These are phyloP conservation scores for Dreissena polymorpha DNA, from an alignment of 1,140 invertebrate species.

Conservation along the genomic window DNA sequence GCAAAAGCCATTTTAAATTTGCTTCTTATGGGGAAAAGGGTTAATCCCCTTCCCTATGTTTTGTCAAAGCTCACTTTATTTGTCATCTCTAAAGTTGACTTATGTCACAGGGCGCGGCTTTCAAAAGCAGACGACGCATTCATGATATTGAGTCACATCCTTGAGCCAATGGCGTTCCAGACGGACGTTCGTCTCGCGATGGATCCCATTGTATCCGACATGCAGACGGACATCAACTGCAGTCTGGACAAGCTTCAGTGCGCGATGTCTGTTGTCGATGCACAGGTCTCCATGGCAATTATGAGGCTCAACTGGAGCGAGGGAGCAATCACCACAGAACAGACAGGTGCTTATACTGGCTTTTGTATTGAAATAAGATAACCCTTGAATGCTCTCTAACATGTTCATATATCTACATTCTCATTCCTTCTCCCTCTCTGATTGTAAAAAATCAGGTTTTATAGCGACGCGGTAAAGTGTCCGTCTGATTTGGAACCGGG, in stretches of 20 bases:
- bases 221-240: slow-evolving; percentile 84
- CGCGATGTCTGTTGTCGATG: slow-evolving; percentile 69
- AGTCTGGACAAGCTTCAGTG: slow-evolving; percentile 58
- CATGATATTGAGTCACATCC: slow-evolving; percentile 81
- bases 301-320: slow-evolving; percentile 83
- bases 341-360: too few relatives aligned
- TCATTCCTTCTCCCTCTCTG: too few relatives aligned
- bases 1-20: too few relatives aligned
- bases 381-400: too few relatives aligned
- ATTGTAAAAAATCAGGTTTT: too few relatives aligned
- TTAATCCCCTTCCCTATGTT: too few relatives aligned
- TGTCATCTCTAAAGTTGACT: background rate
- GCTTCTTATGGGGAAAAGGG: too few relatives aligned
- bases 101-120: slow-evolving; percentile 64
- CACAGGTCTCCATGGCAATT: slow-evolving; percentile 68
- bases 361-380: too few relatives aligned
- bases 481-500: too few relatives aligned
- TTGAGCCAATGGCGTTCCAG: slow-evolving; percentile 87
- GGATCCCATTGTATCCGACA: slow-evolving; percentile 77
- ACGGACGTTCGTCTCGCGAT: slow-evolving; percentile 87
- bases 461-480: too few relatives aligned
- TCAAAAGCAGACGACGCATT: slow-evolving; percentile 83
- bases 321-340: slow-evolving; percentile 65
- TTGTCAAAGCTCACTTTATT: too few relatives aligned
- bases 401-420: too few relatives aligned